Conservation (phyloP, 2,113 vertebrate genomes). For the Mobula hypostoma region DNA sequence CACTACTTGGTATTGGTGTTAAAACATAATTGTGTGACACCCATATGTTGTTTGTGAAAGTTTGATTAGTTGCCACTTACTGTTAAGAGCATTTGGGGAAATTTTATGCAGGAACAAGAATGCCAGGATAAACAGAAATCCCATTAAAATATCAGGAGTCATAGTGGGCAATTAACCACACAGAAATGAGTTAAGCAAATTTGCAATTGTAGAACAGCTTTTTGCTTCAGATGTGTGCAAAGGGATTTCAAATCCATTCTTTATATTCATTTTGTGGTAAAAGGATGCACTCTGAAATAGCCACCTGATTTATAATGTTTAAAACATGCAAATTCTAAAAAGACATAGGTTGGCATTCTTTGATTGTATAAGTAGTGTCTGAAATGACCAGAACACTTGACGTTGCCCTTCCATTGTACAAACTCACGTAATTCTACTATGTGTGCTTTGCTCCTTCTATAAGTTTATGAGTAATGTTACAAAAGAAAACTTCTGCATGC, state of each 20-base stretch:
- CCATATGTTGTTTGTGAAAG: too few species aligned
- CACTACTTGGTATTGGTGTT: too few species aligned
- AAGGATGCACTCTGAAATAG: not conserved
- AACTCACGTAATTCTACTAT: not conserved
- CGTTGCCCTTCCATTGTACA: not conserved
- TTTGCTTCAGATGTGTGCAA: slow-evolving; percentile 42
- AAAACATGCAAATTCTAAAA: not conserved
- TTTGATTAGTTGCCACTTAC: too few species aligned
- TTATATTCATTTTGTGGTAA: slow-evolving; percentile 40
- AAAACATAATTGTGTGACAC: too few species aligned
- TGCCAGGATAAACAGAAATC: too few species aligned
- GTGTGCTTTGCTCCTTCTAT: not conserved
- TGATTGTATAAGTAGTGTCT: slow-evolving; percentile 1
- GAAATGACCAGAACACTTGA: not conserved
- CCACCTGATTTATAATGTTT: not conserved
- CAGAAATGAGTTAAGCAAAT: too few species aligned
- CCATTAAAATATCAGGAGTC: too few species aligned
- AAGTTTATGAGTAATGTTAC: not conserved
- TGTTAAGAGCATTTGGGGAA: too few species aligned
- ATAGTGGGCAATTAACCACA: too few species aligned
- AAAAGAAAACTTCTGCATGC: not conserved
- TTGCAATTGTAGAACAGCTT: too few species aligned
- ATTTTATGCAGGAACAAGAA: too few species aligned
- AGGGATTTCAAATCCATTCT: slow-evolving; percentile 29
- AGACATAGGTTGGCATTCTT: not conserved